Conservation (phyloP, 2,113 vertebrate species). For the Heptranchias perlo region DNA sequence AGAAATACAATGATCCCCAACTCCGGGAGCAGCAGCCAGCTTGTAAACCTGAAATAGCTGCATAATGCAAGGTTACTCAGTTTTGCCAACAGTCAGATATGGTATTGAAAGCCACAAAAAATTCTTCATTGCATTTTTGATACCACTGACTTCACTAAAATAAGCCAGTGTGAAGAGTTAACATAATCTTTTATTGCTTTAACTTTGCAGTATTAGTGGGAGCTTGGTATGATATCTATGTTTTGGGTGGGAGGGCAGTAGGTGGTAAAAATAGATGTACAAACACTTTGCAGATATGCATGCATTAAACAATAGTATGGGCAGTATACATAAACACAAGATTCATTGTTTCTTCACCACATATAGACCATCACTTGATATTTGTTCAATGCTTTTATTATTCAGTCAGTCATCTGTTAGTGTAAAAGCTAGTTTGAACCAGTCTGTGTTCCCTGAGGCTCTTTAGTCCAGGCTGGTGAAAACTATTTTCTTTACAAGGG, state of each 20-base stretch:
- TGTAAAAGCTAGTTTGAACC: conserved; percentile 21
- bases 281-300: conserved; percentile 59
- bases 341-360: conserved; percentile 50
- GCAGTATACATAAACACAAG: conserved; percentile 47
- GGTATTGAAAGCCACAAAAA: background rate
- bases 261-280: conserved; percentile 62
- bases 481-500: conserved; percentile 34
- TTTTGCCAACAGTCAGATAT: background rate
- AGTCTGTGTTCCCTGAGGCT: conserved; percentile 18
- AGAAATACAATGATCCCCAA: background rate
- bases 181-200: conserved; percentile 7
- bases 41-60: background rate
- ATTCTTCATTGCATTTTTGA: background rate
- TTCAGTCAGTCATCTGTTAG: background rate
- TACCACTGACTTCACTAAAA: background rate
- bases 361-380: conserved; percentile 35
- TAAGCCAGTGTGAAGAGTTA: background rate
- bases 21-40: background rate
- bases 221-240: conserved; percentile 73
- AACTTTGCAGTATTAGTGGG: conserved; percentile 49
- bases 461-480: conserved; percentile 27
- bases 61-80: background rate
- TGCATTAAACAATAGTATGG: conserved; percentile 54
- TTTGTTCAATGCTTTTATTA: conserved; percentile 37
- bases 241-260: conserved; percentile 60